Base-by-base conservation (phyloP, 2,113 vertebrate genomes). In the Antechinus flavipes region DNA sequence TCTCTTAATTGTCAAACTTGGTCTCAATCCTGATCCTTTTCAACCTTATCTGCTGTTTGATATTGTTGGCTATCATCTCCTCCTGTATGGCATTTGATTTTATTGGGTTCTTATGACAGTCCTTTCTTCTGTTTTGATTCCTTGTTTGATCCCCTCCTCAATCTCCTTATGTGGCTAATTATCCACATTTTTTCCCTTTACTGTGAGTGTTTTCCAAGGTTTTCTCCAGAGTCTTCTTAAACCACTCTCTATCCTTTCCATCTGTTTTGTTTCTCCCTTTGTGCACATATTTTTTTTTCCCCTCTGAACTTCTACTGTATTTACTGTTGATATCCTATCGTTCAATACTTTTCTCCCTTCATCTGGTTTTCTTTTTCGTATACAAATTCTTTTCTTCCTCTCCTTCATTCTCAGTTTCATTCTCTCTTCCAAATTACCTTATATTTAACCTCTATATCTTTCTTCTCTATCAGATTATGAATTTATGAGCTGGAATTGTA, bases 251-350 rank as follows among this genome's bases (percentile, higher is more conserved):
- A 52, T 52, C 26, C 0, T n/a, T 54, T 52, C 30, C 56, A 93
- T 46, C 14, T 91, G 1, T 91, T 91, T 30, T 90, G 30, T 52
- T 93, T 95, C 23, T 46, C 0, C 50, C 91, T 8, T 3, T 90
- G 52, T 93, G 35, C 55, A 91, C 52, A 93, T 58, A 92, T 42
- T 50, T 94, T n/a, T 96, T 94, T 96, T 95, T 49, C 7, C 49
- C 49, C 22, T n/a, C 16, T 96, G 54, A 92, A 3, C 30, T 94
- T 58, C 0, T 58, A 2, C 42, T 93, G 25, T 93, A 58, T 91
- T 97, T 92, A 89, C 68, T 84, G 68, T 84, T 84, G 35, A 42
- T 84, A 84, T 22, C 14, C 6, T 84, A 8, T 84, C 7, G 35
- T 84, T 42, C 5, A 22, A 22, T 42, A n/a, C 30, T 84, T 84